A percentile compares a stretch with the other conserved stretches of the same genome.
Conservation (phyloP, 1,140 invertebrate genomes). For the Watersipora subatra region DNA sequence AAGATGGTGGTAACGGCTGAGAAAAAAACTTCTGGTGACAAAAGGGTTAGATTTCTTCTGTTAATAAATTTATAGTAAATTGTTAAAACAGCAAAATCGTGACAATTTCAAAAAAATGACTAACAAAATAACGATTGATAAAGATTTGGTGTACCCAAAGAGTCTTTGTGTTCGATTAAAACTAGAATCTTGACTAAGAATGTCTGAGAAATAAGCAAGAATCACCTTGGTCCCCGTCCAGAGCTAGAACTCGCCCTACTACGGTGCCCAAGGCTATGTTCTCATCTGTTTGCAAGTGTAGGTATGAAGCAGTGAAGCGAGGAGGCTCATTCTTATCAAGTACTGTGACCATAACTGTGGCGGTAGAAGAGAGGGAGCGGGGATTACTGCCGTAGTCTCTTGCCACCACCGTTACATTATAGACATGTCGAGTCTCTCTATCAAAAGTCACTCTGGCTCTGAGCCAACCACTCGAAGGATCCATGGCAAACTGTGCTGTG, state of each 20-base stretch:
- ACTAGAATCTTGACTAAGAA: too few species aligned
- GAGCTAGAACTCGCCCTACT: conserved; percentile 69
- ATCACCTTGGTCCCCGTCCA: conserved; percentile 18
- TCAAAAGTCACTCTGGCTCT: conserved; percentile 72
- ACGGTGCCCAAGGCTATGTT: conserved; percentile 82
- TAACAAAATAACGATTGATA: too few species aligned
- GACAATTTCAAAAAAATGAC: too few species aligned
- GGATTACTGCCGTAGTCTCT: conserved; percentile 69
- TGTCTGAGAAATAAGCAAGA: too few species aligned
- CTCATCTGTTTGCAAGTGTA: conserved; percentile 73
- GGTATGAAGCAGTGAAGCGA: conserved; percentile 36
- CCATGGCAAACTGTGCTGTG: conserved; percentile 56
- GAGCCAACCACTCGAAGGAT: conserved; percentile 65
- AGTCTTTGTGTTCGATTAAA: too few species aligned
- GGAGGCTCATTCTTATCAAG: conserved; percentile 32
- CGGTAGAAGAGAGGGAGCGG: conserved; percentile 30
- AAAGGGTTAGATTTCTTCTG: too few species aligned
- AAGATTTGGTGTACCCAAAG: too few species aligned
- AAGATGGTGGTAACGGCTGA: too few species aligned
- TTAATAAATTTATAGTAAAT: too few species aligned
- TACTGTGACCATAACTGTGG: conserved; percentile 23
- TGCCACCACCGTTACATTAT: conserved; percentile 68
- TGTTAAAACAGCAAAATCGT: too few species aligned
- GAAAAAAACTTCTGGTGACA: too few species aligned
- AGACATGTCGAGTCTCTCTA: conserved; percentile 75